phyloP scores from a whole-genome alignment of 2,888 invertebrate species.

The Neocrepidodera transversa region DNA sequence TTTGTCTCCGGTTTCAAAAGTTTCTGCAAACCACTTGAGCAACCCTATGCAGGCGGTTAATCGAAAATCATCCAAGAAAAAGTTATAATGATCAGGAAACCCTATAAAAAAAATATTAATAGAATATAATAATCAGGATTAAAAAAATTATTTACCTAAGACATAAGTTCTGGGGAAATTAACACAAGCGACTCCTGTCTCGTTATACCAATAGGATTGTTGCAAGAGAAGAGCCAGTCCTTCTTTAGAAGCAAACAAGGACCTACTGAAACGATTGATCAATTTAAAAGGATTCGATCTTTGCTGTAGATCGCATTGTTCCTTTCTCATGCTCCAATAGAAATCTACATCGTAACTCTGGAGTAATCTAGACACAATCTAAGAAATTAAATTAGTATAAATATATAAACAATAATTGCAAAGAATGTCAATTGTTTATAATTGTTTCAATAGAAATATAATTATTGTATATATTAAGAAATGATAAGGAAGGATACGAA shows the following conservation, averaged over 20 bases:
- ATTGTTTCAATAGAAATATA: too few species aligned
- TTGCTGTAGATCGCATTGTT: slow-evolving; percentile 77
- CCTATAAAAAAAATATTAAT: slow-evolving; percentile 51
- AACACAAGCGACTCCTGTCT: slow-evolving; percentile 79
- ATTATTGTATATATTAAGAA: too few species aligned
- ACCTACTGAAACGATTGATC: slow-evolving; percentile 83
- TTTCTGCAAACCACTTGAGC: slow-evolving; percentile 77
- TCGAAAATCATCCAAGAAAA: slow-evolving; percentile 88
- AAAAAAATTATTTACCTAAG: slow-evolving; percentile 64
- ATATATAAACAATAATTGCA: too few species aligned
- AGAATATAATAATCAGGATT: too few species aligned
- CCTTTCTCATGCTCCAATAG: slow-evolving; percentile 88
- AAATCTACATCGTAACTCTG: slow-evolving; percentile 84
- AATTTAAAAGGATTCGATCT: slow-evolving; percentile 70
- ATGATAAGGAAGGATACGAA: too few species aligned
- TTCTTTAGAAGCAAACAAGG: slow-evolving; percentile 92
- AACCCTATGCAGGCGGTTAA: slow-evolving; percentile 87
- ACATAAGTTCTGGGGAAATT: slow-evolving; percentile 86
- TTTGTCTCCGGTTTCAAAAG: slow-evolving; percentile 60
- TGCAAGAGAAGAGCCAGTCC: slow-evolving; percentile 79
- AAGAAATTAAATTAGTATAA: neutral
- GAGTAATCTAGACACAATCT: slow-evolving; percentile 73
- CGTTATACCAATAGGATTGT: slow-evolving; percentile 86
- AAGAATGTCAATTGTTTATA: too few species aligned
- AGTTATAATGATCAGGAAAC: slow-evolving; percentile 80